These are phyloP conservation scores for Calliopum simillimum DNA, from an alignment of 2,888 invertebrate species.

Conservation along the genomic window DNA sequence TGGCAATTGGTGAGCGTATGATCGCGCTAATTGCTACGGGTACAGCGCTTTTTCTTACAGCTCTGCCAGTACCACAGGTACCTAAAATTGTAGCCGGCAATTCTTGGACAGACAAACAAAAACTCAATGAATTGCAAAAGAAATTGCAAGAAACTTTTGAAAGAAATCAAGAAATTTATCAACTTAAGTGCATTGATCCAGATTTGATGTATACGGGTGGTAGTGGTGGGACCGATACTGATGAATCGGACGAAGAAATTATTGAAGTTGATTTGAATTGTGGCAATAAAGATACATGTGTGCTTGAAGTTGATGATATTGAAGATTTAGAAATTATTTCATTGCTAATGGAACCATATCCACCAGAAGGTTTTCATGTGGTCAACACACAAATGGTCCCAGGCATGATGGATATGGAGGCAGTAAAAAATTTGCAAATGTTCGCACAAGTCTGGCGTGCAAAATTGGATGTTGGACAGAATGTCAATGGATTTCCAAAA, in stretches of 20 bases:
- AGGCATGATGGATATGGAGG: constrained; percentile 76
- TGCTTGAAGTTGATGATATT: constrained; percentile 86
- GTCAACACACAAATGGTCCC: constrained; percentile 83
- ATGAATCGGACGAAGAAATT: constrained; percentile 76
- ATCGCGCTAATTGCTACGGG: constrained; percentile 91
- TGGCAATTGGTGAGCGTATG: constrained; percentile 87
- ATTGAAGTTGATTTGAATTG: constrained; percentile 76
- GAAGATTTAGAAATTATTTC: constrained; percentile 83
- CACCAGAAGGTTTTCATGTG: constrained; percentile 82
- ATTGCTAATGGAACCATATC: constrained; percentile 78
- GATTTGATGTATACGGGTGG: constrained; percentile 51
- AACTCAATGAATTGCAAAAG: constrained; percentile 77
- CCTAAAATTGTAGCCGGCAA: constrained; percentile 79
- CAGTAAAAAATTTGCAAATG: constrained; percentile 81
- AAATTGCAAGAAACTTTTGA: constrained; percentile 77
- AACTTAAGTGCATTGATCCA: constrained; percentile 69
- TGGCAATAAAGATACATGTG: constrained; percentile 84
- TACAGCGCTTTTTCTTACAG: constrained; percentile 83
- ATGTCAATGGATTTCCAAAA: constrained; percentile 70
- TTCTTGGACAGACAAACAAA: constrained; percentile 74
- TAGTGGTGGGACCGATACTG: constrained; percentile 68
- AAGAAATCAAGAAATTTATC: constrained; percentile 79
- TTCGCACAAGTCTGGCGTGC: constrained; percentile 85
- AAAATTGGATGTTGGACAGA: constrained; percentile 70
- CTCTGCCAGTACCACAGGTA: constrained; percentile 80